These are phyloP conservation scores for Sterna hirundo DNA, from an alignment of 2,113 vertebrate genomes.

Conservation along the genomic window DNA sequence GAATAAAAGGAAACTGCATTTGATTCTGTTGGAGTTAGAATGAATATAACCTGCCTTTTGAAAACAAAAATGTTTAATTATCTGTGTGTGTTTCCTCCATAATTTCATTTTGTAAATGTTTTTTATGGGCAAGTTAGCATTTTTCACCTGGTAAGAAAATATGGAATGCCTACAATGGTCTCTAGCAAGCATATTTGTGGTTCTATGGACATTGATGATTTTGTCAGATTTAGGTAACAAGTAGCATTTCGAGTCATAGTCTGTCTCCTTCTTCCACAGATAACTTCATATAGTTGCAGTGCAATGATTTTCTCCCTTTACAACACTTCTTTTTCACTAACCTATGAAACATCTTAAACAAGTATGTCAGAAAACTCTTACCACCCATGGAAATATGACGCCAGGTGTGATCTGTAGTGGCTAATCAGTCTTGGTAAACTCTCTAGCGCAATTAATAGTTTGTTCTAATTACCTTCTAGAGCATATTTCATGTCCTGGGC, in stretches of 20 bases:
- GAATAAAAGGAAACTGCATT: background rate
- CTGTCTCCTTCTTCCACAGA: background rate
- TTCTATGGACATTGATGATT: background rate
- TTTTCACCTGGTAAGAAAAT: background rate
- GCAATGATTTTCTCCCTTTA: background rate
- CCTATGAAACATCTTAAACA: background rate
- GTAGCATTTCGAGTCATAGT: background rate
- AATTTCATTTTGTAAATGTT: background rate
- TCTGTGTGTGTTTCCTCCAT: background rate
- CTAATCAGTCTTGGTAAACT: background rate
- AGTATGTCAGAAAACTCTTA: background rate
- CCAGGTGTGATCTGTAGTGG: background rate
- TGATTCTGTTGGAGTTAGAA: background rate
- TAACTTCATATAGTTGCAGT: background rate
- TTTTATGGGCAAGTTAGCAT: background rate
- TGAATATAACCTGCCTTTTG: background rate
- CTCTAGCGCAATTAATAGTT: background rate
- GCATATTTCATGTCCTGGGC: constrained; percentile 96
- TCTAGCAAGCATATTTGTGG: background rate
- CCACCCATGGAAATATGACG: background rate
- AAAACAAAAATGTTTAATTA: background rate
- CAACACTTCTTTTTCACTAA: background rate
- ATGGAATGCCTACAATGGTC: background rate
- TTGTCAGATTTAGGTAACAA: background rate
- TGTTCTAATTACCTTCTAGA: constrained; percentile 86